Base-by-base conservation (phyloP, 2,888 invertebrate species). In the Calephelis perditalis region DNA sequence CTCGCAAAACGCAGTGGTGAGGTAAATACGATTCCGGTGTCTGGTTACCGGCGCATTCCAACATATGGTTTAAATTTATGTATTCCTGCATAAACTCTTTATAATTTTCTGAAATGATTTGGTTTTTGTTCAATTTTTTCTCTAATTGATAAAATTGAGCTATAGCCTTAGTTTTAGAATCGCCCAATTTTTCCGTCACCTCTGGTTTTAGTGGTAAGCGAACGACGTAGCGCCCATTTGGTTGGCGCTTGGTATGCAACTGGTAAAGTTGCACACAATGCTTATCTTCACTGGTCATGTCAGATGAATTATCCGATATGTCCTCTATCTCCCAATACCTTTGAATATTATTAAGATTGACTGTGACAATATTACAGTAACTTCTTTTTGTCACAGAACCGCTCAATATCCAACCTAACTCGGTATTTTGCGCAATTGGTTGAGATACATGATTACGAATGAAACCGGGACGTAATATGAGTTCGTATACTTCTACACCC, bases 151-250 rank as follows among this genome's bases (percentile, higher is more conserved):
- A 15, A 61, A 61, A 58, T 58, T 61, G 58, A 36, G 61, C 58
- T 15, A 58, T 35, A 15, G 61, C 61, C 15, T 61, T 57, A 40
- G 40, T 56, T 44, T 61, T 61, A 11, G 61, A 61, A 5, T 61
- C 54, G 8, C 61, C 61, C 49, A 61, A 55, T 52, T 61, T 57
- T 26, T 37, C 37, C 7, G 5, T 37, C 5, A 54, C n/a, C 37
- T 54, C 36, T 43, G 59, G 44, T 44, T 59, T 15, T 11, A 59
- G 49, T 11, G 59, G 59, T 40, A 44, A 49, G 43, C 52, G 7
- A 35, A 62, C 62, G 11, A 60, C 60, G 12, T 62, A 62, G 12
- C 54, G 43, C n/a, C 62, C 62, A 47, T 60, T 55, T 60, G 47
- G 40, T 47, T 47, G 58, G 15, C 61, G 61, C 11, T 7, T 58